phyloP scores from a whole-genome alignment of 1,140 invertebrate genomes.

The Phymorhynchus buccinoides region DNA sequence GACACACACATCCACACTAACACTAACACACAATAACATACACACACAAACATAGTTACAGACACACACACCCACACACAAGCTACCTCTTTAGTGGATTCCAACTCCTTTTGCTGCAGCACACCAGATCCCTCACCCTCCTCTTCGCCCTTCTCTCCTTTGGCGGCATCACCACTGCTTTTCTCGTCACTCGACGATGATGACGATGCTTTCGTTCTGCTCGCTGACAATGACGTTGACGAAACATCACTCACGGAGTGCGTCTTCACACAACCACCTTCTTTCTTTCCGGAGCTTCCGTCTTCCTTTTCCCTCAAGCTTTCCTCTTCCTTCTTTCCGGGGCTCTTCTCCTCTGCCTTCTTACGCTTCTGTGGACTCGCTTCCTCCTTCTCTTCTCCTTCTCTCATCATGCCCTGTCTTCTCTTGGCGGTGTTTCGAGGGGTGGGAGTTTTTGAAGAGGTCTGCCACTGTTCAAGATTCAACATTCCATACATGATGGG shows the following conservation, averaged over 20 bases:
- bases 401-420: not conserved
- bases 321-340: not conserved
- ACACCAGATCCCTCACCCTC: not conserved
- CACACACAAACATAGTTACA: conserved; percentile 1
- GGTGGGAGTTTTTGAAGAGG: too few relatives aligned
- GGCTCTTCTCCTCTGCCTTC: not conserved
- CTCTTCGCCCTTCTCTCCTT: not conserved
- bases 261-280: too few relatives aligned
- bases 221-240: not conserved
- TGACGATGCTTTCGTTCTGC: not conserved
- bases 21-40: not conserved
- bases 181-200: not conserved
- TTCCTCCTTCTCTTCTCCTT: not conserved
- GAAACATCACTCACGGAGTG: too few relatives aligned
- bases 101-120: not conserved
- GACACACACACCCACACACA: not conserved
- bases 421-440: not conserved
- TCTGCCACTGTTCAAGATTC: too few relatives aligned
- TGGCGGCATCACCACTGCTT: not conserved
- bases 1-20: not conserved
- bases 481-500: too few relatives aligned
- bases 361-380: not conserved
- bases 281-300: too few relatives aligned
- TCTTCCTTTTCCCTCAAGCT: not conserved
- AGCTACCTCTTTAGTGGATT: not conserved